A percentile compares a stretch with the other conserved stretches of the same genome.
Conservation (phyloP, 2,888 invertebrate genomes). For the Atethmia centrago region DNA sequence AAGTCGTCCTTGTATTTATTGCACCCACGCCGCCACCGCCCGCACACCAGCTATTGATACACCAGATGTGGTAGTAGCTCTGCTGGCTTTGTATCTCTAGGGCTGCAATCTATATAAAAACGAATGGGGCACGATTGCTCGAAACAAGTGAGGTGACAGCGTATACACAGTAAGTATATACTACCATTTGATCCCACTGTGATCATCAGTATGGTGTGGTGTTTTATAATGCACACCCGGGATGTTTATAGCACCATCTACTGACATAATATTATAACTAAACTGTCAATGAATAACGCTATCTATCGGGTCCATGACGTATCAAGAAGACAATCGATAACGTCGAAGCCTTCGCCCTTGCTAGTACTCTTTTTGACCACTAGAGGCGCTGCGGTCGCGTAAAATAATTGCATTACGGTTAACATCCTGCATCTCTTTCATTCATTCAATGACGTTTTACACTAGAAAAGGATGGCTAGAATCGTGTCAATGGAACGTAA, state of each 20-base stretch:
- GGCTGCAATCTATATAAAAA: no score
- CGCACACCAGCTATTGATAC: no score
- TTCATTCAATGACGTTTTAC: neutral
- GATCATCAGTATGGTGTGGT: no score
- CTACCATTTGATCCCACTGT: no score
- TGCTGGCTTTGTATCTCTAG: no score
- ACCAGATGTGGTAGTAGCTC: no score
- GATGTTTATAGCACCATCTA: slow-evolving; percentile 65
- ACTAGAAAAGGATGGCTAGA: slow-evolving; percentile 70
- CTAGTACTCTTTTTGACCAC: slow-evolving; percentile 57
- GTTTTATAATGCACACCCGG: no score
- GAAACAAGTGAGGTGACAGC: no score
- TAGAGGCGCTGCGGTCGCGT: slow-evolving; percentile 55
- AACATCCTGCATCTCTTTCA: slow-evolving; percentile 65
- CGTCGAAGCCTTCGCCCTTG: slow-evolving; percentile 52
- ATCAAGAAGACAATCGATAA: slow-evolving; percentile 57
- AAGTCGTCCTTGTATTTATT: no score
- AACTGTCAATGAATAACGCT: slow-evolving; percentile 27
- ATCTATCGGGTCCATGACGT: slow-evolving; percentile 34
- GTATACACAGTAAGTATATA: no score
- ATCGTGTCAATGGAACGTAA: slow-evolving; percentile 79
- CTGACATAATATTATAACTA: neutral
- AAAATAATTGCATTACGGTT: slow-evolving; percentile 68
- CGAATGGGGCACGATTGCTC: no score
- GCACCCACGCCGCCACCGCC: no score